phyloP scores from a whole-genome alignment of 37 sponge, comb jelly and placozoan species.

The Geodia barretti region DNA sequence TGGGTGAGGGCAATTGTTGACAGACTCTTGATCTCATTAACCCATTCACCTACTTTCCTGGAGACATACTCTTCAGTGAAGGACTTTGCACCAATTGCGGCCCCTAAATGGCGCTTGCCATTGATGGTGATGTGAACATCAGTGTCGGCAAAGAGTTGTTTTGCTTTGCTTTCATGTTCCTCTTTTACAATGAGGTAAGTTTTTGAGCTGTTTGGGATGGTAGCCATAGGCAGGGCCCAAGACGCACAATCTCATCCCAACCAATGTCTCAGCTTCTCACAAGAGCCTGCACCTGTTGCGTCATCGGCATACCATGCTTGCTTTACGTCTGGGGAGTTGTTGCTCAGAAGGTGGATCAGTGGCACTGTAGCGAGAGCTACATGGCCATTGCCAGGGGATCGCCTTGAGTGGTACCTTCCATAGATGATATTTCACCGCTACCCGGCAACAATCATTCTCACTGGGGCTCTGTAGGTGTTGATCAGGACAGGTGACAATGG shows the following conservation, averaged over 20 bases:
- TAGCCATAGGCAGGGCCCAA: conserved; percentile 56
- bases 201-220: conserved; percentile 30
- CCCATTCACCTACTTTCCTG: conserved; percentile 23
- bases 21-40: conserved; percentile 8
- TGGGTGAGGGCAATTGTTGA: conserved; percentile 23
- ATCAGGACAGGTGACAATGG: not conserved
- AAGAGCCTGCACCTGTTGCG: conserved; percentile 28
- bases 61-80: conserved; percentile 37
- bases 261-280: conserved; percentile 11
- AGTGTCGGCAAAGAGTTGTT: conserved; percentile 19
- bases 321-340: not conserved
- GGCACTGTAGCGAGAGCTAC: conserved; percentile 38
- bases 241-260: conserved; percentile 17
- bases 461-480: conserved; percentile 17
- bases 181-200: conserved; percentile 47
- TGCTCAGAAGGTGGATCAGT: conserved; percentile 3
- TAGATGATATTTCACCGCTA: conserved; percentile 5
- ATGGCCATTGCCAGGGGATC: conserved; percentile 59
- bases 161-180: conserved; percentile 21
- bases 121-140: conserved; percentile 25
- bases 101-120: conserved; percentile 36
- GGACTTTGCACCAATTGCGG: conserved; percentile 23
- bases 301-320: conserved; percentile 71
- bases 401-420: conserved; percentile 44
- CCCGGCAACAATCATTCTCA: not conserved